These are phyloP conservation scores for Emydoidea blandingii DNA, from an alignment of 2,797 vertebrate species.

Conservation along the genomic window DNA sequence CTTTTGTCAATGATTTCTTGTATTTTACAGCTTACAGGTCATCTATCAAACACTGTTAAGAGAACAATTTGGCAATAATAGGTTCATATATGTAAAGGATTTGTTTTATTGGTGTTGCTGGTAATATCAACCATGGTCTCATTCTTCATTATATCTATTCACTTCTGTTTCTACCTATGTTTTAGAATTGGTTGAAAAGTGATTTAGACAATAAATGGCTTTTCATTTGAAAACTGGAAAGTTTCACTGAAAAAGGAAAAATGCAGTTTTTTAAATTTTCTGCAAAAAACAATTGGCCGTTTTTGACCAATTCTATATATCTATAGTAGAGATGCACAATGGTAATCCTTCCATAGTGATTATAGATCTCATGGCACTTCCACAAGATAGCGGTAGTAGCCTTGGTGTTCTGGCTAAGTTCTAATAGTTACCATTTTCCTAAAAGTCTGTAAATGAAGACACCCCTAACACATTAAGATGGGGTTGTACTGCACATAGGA, in stretches of 20 bases:
- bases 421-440: background rate
- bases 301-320: background rate
- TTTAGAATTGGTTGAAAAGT: background rate
- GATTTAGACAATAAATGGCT: conserved; percentile 8
- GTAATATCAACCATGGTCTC: background rate
- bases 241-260: background rate
- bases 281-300: fast-evolving
- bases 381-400: background rate
- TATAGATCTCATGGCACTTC: background rate
- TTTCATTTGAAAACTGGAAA: conserved; percentile 22
- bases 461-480: background rate
- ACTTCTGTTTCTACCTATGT: background rate
- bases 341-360: background rate
- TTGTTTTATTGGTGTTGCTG: background rate
- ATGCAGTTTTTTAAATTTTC: background rate
- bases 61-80: background rate
- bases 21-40: background rate
- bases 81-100: background rate
- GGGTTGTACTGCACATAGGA: background rate
- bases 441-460: background rate
- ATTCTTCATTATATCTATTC: background rate
- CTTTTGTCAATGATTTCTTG: too few relatives aligned
- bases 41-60: background rate
- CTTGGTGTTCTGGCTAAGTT: background rate
- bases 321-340: background rate